These are phyloP conservation scores for Drymodes brunneopygia DNA, from an alignment of 2,113 vertebrate species.

Conservation along the genomic window DNA sequence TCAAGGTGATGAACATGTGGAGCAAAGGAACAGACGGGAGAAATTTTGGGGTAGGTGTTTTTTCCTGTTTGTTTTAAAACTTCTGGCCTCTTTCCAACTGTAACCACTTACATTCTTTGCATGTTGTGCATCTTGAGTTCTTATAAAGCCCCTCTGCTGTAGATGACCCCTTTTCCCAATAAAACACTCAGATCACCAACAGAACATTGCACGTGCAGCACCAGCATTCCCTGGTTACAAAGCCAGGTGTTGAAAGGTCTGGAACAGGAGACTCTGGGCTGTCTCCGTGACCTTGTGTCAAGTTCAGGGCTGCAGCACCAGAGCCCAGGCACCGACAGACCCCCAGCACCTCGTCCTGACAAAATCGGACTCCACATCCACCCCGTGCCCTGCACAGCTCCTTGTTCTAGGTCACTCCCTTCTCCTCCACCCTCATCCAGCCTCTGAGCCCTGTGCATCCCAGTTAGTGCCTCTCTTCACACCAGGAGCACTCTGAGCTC, in stretches of 20 bases:
- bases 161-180: not conserved
- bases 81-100: not conserved
- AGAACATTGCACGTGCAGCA: accelerated
- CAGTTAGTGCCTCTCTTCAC: not conserved
- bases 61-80: not conserved
- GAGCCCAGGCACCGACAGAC: not conserved
- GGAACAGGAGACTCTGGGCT: not conserved
- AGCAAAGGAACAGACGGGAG: not conserved
- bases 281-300: not conserved
- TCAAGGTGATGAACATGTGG: not conserved
- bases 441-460: not conserved
- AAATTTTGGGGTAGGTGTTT: not conserved
- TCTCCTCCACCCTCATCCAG: not conserved
- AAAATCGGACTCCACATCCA: not conserved
- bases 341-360: not conserved
- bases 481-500: accelerated
- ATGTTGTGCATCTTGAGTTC: not conserved
- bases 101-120: not conserved
- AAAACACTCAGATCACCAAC: not conserved
- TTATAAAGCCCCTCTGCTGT: not conserved
- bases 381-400: accelerated
- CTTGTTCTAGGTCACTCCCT: not conserved
- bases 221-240: not conserved
- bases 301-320: not conserved
- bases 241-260: not conserved